Conservation (phyloP, 2,797 vertebrate genomes). For the Echiichthys vipera region DNA sequence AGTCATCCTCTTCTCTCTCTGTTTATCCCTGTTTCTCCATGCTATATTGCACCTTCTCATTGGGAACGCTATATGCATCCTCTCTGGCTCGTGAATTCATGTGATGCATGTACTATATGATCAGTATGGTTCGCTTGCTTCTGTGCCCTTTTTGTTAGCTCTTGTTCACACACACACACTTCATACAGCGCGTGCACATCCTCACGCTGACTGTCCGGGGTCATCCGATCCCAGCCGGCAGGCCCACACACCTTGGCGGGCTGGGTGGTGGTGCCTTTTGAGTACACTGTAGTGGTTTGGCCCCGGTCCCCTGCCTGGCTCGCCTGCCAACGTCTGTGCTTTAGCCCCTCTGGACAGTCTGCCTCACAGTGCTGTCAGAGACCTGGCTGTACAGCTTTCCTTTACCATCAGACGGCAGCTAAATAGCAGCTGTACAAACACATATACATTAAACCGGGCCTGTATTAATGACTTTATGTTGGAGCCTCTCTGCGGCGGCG, state of each 20-base stretch:
- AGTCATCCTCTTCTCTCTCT: conserved; percentile 48
- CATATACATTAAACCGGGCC: conserved; percentile 73
- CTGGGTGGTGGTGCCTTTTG: conserved; percentile 82
- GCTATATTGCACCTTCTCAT: conserved; percentile 33
- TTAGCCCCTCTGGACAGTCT: conserved; percentile 71
- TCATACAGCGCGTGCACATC: conserved; percentile 25
- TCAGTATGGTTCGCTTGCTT: conserved; percentile 40
- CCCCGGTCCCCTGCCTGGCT: conserved; percentile 62
- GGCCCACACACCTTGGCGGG: conserved; percentile 85
- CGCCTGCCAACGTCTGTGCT: conserved; percentile 57
- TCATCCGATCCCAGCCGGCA: conserved; percentile 65
- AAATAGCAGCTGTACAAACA: conserved; percentile 83
- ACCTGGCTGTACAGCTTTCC: conserved; percentile 48
- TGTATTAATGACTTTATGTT: conserved; percentile 79
- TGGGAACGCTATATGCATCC: conserved; percentile 48
- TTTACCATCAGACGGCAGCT: conserved; percentile 69
- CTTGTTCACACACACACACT: conserved; percentile 25
- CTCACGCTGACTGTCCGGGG: conserved; percentile 58
- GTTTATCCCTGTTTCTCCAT: conserved; percentile 35
- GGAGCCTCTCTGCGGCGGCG: conserved; percentile 60
- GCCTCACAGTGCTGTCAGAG: conserved; percentile 58
- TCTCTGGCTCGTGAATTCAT: conserved; percentile 53
- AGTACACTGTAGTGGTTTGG: conserved; percentile 84
- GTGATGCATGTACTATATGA: conserved; percentile 61
- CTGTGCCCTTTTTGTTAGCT: conserved; percentile 34